A percentile compares a stretch with the other conserved stretches of the same genome.
These are phyloP conservation scores for Sakesphorus luctuosus DNA, from an alignment of 2,113 vertebrate species.

Conservation along the genomic window DNA sequence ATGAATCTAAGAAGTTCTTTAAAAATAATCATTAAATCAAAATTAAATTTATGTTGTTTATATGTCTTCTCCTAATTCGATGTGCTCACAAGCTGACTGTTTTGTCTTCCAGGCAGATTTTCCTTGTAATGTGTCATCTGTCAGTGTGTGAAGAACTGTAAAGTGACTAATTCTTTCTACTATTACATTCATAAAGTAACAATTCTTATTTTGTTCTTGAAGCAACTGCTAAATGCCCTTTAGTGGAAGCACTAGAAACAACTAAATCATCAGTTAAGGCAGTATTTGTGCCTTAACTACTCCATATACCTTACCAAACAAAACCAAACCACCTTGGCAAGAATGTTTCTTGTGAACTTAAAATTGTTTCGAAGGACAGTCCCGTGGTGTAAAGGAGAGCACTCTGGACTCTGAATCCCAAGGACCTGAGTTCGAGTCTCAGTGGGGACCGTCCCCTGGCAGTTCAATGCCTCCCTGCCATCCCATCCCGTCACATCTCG, in stretches of 20 bases:
- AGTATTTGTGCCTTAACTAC: neutral
- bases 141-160: conserved; percentile 26
- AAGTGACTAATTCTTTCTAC: conserved; percentile 49
- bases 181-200: conserved; percentile 18
- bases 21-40: neutral
- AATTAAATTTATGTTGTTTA: neutral
- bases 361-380: neutral
- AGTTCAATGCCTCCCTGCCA: too few relatives aligned
- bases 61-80: neutral
- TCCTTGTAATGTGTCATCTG: conserved; percentile 34
- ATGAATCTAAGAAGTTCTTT: neutral
- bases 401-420: too few relatives aligned
- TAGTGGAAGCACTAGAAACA: neutral
- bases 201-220: conserved; percentile 20
- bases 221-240: neutral
- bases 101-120: conserved; percentile 40
- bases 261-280: neutral
- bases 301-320: neutral
- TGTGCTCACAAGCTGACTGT: conserved; percentile 1
- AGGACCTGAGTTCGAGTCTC: too few relatives aligned
- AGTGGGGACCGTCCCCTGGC: too few relatives aligned
- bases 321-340: neutral
- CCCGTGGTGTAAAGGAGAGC: too few relatives aligned
- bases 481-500: too few relatives aligned
- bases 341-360: neutral